phyloP scores from a whole-genome alignment of 2,797 vertebrate genomes.

The Urophycis tenuis region DNA sequence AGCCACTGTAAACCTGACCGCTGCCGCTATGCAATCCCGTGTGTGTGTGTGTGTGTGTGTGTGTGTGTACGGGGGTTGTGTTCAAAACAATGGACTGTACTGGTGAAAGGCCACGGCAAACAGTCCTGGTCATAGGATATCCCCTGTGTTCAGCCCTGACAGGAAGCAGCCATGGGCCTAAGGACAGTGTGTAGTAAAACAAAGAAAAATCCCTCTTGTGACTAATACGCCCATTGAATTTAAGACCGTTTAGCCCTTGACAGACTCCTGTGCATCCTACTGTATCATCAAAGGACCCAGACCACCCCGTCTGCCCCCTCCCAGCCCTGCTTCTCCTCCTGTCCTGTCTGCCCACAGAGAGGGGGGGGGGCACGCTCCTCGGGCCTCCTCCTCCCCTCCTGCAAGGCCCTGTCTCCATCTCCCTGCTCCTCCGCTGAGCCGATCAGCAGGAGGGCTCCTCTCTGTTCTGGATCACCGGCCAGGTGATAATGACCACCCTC shows the following conservation, averaged over 20 bases:
- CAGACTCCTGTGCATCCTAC: background rate
- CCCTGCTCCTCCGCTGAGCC: slow-evolving; percentile 20
- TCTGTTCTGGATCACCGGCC: slow-evolving; percentile 46
- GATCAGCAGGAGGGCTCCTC: slow-evolving; percentile 33
- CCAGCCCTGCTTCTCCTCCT: background rate
- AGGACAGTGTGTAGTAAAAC: slow-evolving; percentile 4
- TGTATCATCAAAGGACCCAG: slow-evolving; percentile 1
- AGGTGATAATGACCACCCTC: slow-evolving; percentile 52
- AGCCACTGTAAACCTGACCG: slow-evolving; percentile 7
- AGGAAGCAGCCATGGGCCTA: slow-evolving; percentile 30
- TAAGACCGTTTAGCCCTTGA: background rate
- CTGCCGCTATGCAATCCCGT: background rate
- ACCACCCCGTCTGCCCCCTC: background rate
- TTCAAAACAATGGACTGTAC: slow-evolving; percentile 17
- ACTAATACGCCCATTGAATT: background rate
- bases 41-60: too few relatives aligned
- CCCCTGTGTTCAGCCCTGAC: slow-evolving; percentile 7
- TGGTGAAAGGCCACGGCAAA: slow-evolving; percentile 15
- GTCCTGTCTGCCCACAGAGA: background rate
- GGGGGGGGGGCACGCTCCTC: background rate
- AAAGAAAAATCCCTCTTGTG: background rate
- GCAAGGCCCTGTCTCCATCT: slow-evolving; percentile 4
- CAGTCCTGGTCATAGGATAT: background rate
- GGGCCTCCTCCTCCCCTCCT: background rate
- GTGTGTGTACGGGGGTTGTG: background rate